Evolutionary conservation across 37 sponge, comb jelly and placozoan genomes (phyloP).

Genomic region (Axinella damicornis): DNA sequence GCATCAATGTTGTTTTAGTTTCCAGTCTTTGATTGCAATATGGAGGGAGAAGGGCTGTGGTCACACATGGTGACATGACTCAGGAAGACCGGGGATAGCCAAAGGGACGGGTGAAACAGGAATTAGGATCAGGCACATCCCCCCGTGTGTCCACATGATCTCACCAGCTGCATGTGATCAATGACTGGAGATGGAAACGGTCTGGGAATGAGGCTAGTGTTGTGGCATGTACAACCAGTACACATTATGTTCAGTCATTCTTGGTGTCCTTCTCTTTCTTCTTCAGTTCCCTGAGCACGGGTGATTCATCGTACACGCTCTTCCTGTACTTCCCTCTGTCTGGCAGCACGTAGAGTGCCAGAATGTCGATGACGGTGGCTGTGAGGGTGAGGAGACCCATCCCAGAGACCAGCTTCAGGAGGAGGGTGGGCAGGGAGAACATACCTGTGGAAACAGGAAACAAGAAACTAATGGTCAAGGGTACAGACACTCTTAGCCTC

Average conservation of each 20-base stretch:
- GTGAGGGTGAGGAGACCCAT: constrained; percentile 80
- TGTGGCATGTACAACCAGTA: too few species aligned
- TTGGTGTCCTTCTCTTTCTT: background rate
- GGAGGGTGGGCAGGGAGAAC: constrained; percentile 70
- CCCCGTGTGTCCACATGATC: too few species aligned
- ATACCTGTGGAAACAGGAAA: constrained; percentile 15
- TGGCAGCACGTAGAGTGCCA: constrained; percentile 85
- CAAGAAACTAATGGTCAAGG: background rate
- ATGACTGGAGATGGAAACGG: too few species aligned
- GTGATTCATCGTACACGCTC: constrained; percentile 57
- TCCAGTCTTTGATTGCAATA: too few species aligned
- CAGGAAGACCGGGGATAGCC: too few species aligned
- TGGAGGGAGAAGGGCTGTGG: too few species aligned
- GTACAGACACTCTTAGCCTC: background rate
- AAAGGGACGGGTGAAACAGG: too few species aligned
- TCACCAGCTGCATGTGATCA: too few species aligned
- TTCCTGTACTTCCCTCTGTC: constrained; percentile 63
- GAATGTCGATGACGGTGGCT: constrained; percentile 78
- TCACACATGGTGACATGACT: too few species aligned
- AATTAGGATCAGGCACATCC: too few species aligned
- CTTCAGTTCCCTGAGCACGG: background rate
- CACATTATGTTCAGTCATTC: background rate
- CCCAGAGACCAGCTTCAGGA: constrained; percentile 79
- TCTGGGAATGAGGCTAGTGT: too few species aligned
- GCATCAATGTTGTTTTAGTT: too few species aligned